Evolutionary conservation across 2,113 vertebrate species (phyloP).

Genomic region (Nothocercus nigrocapillus): DNA sequence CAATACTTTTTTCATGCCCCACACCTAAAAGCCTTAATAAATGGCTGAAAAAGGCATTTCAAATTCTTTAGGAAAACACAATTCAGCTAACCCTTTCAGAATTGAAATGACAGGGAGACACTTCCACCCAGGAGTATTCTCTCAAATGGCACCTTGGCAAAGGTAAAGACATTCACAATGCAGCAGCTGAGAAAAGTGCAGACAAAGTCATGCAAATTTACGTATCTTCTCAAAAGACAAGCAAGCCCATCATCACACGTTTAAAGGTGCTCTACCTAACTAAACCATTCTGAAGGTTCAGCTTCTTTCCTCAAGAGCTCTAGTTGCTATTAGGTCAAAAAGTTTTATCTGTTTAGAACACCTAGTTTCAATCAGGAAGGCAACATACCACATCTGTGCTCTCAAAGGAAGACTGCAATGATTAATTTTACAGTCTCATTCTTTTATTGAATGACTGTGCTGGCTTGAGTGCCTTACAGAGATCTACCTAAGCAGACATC

Average conservation of each 20-base stretch:
- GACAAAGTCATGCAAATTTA: not conserved
- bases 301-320: not conserved
- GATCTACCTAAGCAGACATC: not conserved
- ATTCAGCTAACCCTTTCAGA: not conserved
- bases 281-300: not conserved
- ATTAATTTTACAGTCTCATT: not conserved
- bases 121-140: not conserved
- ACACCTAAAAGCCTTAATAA: not conserved
- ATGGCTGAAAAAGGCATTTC: not conserved
- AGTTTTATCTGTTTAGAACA: not conserved
- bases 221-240: not conserved
- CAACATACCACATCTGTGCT: not conserved
- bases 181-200: not conserved
- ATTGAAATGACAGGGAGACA: not conserved
- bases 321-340: not conserved
- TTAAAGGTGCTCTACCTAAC: not conserved
- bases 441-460: not conserved
- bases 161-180: not conserved
- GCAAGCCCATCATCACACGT: not conserved
- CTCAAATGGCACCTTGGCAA: not conserved
- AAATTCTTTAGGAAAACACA: not conserved
- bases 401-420: not conserved
- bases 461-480: not conserved
- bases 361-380: not conserved
- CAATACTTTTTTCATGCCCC: not conserved